Evolutionary conservation across 2,888 invertebrate species (phyloP).

Genomic region (Harpalus rubripes): DNA sequence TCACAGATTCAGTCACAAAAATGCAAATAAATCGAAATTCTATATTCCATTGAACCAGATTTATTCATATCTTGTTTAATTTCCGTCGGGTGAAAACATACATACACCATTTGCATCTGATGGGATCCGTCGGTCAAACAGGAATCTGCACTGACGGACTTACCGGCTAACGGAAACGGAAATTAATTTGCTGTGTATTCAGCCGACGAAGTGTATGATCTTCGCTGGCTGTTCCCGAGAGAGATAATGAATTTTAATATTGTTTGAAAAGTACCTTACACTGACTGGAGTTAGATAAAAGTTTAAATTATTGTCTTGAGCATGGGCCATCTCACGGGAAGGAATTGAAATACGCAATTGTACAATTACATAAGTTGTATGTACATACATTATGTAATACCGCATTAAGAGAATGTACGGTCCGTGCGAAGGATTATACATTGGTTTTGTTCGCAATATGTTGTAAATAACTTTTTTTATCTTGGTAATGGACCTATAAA

Average conservation of each 20-base stretch:
- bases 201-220: constrained; percentile 54
- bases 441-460: constrained; percentile 37
- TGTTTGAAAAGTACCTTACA: constrained; percentile 49
- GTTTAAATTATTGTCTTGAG: constrained; percentile 51
- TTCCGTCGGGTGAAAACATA: constrained; percentile 24
- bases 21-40: constrained; percentile 30
- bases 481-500: constrained; percentile 31
- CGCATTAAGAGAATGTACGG: background rate
- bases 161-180: background rate
- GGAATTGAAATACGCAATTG: constrained; percentile 27
- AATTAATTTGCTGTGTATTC: constrained; percentile 51
- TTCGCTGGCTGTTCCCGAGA: constrained; percentile 13
- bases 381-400: constrained; percentile 39
- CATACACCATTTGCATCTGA: background rate
- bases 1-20: background rate
- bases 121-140: constrained; percentile 9
- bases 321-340: background rate
- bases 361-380: constrained; percentile 52
- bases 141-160: background rate
- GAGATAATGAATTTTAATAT: constrained; percentile 56
- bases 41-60: constrained; percentile 30
- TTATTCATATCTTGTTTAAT: constrained; percentile 47
- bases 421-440: constrained; percentile 9
- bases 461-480: constrained; percentile 46
- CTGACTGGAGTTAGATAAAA: constrained; percentile 52